Percentiles rank a stretch among this genome's conserved stretches.
Conservation (phyloP, 2,113 vertebrate genomes). For the Pseudonaja textilis region DNA sequence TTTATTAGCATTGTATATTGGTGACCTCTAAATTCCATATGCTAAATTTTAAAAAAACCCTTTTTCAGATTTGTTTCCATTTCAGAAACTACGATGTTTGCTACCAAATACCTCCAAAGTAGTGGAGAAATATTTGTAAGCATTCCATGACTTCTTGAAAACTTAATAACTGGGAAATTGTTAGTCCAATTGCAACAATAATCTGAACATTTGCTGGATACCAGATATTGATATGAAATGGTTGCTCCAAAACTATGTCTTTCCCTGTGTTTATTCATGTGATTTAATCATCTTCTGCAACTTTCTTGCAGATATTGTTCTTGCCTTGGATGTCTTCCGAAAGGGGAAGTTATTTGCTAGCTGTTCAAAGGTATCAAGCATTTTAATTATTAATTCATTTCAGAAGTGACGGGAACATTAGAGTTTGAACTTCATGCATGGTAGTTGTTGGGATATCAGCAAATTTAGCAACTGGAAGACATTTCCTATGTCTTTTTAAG, state of each 20-base stretch:
- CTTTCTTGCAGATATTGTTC: conserved; percentile 78
- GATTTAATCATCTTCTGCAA: not conserved
- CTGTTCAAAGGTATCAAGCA: conserved; percentile 83
- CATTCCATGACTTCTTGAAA: not conserved
- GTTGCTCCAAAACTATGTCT: not conserved
- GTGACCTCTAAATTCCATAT: not conserved
- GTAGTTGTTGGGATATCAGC: not conserved
- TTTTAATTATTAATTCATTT: not conserved
- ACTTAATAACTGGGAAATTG: not conserved
- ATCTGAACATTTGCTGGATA: not conserved
- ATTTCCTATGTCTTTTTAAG: not conserved
- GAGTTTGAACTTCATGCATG: not conserved
- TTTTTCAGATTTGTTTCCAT: too few relatives aligned
- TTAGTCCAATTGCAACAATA: not conserved
- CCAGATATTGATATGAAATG: not conserved
- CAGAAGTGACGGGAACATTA: not conserved
- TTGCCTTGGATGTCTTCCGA: conserved; percentile 90
- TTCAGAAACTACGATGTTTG: not conserved
- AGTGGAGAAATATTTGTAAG: not conserved
- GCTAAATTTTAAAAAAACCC: not conserved
- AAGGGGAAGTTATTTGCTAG: conserved; percentile 86
- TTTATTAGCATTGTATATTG: not conserved
- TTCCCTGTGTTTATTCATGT: not conserved
- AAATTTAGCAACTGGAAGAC: not conserved
- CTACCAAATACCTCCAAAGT: not conserved